A percentile compares a stretch with the other conserved stretches of the same genome.
These are phyloP conservation scores for Aleadryas rufinucha DNA, from an alignment of 2,113 vertebrate genomes.

Conservation along the genomic window DNA sequence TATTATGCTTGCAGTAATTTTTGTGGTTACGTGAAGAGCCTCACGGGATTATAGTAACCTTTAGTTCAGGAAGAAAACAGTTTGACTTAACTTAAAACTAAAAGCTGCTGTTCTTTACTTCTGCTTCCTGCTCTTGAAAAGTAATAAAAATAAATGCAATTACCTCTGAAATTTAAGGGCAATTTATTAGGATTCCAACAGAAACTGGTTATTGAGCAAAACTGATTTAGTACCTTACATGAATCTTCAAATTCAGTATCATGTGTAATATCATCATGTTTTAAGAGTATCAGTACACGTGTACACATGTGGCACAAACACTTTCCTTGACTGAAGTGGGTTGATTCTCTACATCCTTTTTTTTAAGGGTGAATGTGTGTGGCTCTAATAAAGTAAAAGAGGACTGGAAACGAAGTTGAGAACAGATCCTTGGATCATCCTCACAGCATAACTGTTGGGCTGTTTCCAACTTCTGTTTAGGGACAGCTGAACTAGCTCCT, in stretches of 20 bases:
- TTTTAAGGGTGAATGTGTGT: accelerated
- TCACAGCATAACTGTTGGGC: background rate
- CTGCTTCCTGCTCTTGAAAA: background rate
- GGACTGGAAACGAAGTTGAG: background rate
- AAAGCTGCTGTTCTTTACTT: background rate
- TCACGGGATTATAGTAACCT: background rate
- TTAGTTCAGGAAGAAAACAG: background rate
- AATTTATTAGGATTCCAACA: background rate
- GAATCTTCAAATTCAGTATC: background rate
- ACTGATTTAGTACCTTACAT: background rate
- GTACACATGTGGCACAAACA: background rate
- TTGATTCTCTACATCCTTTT: background rate
- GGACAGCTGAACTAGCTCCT: background rate
- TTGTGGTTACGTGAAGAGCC: background rate
- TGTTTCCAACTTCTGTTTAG: background rate
- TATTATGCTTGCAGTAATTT: background rate
- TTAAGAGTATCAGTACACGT: background rate
- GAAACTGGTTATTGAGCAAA: background rate
- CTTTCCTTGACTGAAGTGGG: background rate
- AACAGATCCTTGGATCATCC: background rate
- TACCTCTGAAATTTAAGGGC: background rate
- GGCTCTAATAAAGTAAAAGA: background rate
- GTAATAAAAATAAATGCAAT: background rate
- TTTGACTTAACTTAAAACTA: background rate
- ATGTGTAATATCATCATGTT: background rate